These are phyloP conservation scores for Drosophila athabasca DNA, from an alignment of 1,140 invertebrate genomes.

Conservation along the genomic window DNA sequence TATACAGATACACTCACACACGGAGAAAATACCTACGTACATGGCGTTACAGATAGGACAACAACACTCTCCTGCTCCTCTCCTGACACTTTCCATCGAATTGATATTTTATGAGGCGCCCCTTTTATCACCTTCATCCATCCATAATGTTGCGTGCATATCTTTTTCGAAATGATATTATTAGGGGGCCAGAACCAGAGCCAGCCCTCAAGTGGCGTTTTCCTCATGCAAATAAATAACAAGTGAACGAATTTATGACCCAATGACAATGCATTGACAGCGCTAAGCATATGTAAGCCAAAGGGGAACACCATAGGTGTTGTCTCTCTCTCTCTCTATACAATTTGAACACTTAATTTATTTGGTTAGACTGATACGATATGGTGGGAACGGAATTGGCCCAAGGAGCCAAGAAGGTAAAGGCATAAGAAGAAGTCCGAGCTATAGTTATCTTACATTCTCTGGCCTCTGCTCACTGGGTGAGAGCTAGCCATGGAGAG, in stretches of 20 bases:
- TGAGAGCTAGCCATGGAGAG: no score
- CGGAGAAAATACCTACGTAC: neutral
- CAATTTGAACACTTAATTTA: neutral
- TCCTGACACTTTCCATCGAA: slow-evolving; percentile 41
- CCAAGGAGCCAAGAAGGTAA: no score
- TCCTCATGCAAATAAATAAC: slow-evolving; percentile 74
- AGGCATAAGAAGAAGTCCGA: no score
- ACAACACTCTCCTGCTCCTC: neutral
- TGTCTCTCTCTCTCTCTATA: no score
- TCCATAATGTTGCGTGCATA: slow-evolving; percentile 3
- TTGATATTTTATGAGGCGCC: slow-evolving; percentile 54
- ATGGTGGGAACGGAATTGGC: no score
- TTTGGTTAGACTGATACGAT: neutral
- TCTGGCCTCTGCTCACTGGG: no score
- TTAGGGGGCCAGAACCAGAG: slow-evolving; percentile 16
- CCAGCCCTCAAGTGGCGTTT: slow-evolving; percentile 43
- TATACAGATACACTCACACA: slow-evolving; percentile 16
- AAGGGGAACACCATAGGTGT: neutral
- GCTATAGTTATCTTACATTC: no score
- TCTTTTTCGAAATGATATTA: slow-evolving; percentile 27
- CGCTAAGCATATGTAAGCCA: neutral
- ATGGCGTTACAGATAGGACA: slow-evolving; percentile 5
- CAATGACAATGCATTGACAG: slow-evolving; percentile 14
- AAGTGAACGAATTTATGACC: slow-evolving; percentile 65
- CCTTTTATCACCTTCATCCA: slow-evolving; percentile 38